Evolutionary conservation across 2,888 invertebrate species (phyloP).

Genomic region (Malthinus seriepunctatus): DNA sequence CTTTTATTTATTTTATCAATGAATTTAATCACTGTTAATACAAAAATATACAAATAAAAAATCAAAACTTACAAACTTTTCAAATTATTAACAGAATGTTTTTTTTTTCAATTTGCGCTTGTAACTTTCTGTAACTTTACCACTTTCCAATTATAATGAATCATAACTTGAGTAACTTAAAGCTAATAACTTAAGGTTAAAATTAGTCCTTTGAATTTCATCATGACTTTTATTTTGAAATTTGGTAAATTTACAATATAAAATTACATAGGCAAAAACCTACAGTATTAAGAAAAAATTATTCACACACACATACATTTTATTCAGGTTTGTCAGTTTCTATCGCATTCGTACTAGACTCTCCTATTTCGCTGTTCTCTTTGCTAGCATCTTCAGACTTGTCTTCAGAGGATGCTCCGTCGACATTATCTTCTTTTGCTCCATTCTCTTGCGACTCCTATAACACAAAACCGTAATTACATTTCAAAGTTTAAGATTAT

Average conservation of each 20-base stretch:
- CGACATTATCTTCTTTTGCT: slow-evolving; percentile 50
- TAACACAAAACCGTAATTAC: background rate
- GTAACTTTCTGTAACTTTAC: slow-evolving; percentile 35
- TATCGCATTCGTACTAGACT: slow-evolving; percentile 41
- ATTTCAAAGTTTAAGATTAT: no score
- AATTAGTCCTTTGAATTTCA: slow-evolving; percentile 12
- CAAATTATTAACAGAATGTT: slow-evolving; percentile 34
- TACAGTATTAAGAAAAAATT: slow-evolving; percentile 35
- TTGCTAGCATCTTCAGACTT: slow-evolving; percentile 42
- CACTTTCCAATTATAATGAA: slow-evolving; percentile 27
- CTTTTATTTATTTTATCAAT: slow-evolving; percentile 14
- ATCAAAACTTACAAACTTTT: slow-evolving; percentile 32
- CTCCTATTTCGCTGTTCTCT: slow-evolving; percentile 42
- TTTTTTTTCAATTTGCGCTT: slow-evolving; percentile 25
- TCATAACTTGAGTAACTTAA: slow-evolving; percentile 11
- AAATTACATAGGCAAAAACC: slow-evolving; percentile 36
- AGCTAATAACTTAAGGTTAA: slow-evolving; percentile 14
- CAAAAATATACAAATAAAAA: slow-evolving; percentile 38
- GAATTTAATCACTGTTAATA: slow-evolving; percentile 44
- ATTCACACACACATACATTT: slow-evolving; percentile 39
- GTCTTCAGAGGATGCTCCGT: slow-evolving; percentile 36
- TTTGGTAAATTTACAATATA: slow-evolving; percentile 39
- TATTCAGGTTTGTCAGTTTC: slow-evolving; percentile 47
- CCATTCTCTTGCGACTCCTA: slow-evolving; percentile 50
- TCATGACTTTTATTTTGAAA: slow-evolving; percentile 26